Percentiles rank a stretch among this genome's conserved stretches.
phyloP scores from a whole-genome alignment of 1,140 invertebrate species.

The Episyrphus balteatus region DNA sequence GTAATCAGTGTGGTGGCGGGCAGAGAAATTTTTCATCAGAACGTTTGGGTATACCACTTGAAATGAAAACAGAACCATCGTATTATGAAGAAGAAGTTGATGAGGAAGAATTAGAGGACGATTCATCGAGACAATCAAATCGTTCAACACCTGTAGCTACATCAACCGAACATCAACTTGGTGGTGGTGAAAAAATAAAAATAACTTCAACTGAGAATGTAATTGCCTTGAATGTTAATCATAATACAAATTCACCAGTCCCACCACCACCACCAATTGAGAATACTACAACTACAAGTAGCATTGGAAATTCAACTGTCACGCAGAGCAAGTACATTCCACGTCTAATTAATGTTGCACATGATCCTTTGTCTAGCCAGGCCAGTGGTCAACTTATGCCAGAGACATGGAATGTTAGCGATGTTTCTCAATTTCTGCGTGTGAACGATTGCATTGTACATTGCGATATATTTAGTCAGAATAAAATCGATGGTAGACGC shows the following conservation, averaged over 20 bases:
- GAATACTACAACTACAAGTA: conserved; percentile 48
- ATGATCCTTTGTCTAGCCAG: conserved; percentile 4
- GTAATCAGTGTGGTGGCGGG: not conserved
- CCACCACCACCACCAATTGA: conserved; percentile 46
- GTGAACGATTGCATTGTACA: conserved; percentile 84
- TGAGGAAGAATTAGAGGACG: conserved; percentile 19
- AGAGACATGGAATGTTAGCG: conserved; percentile 66
- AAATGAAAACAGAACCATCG: conserved; percentile 32
- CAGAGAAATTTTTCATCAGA: not conserved
- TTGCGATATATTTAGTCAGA: conserved; percentile 64
- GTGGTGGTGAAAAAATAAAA: not conserved
- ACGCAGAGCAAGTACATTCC: conserved; percentile 35
- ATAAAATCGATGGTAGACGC: conserved; percentile 66
- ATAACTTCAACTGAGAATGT: not conserved
- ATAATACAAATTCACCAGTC: conserved; percentile 30
- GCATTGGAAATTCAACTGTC: conserved; percentile 41
- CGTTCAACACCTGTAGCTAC: conserved; percentile 20
- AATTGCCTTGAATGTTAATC: conserved; percentile 22
- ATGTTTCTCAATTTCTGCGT: conserved; percentile 77
- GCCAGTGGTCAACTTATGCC: conserved; percentile 50
- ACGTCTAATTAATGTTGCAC: conserved; percentile 20
- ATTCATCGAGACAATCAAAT: conserved; percentile 25
- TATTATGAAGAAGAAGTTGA: conserved; percentile 20
- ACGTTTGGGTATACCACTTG: conserved; percentile 26
- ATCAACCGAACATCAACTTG: conserved; percentile 7